Percentiles rank a stretch among this genome's conserved stretches.
Conservation (phyloP, 2,888 invertebrate genomes). For the Choristoneura rosaceana region DNA sequence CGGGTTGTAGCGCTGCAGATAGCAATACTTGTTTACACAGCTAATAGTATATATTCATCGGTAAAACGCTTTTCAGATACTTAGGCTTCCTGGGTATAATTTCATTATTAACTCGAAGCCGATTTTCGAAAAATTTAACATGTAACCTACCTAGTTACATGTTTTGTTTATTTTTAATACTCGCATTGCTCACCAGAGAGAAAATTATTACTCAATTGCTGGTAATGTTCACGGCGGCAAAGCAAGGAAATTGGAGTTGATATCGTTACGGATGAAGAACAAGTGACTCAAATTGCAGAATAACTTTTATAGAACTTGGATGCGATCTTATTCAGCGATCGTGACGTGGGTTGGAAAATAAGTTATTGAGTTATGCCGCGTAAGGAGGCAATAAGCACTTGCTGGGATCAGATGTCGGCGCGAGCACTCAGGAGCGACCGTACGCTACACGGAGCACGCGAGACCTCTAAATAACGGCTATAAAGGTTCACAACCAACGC, state of each 20-base stretch:
- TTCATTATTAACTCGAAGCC: neutral
- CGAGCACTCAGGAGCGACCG: conserved; percentile 31
- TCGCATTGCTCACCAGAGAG: neutral
- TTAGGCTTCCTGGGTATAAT: neutral
- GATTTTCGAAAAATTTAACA: too few relatives aligned
- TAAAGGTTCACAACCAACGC: conserved; percentile 34
- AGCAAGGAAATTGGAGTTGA: conserved; percentile 22
- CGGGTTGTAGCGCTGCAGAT: conserved; percentile 16
- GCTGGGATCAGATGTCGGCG: conserved; percentile 35
- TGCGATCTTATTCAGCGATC: conserved; percentile 31
- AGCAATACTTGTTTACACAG: conserved; percentile 20
- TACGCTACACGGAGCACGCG: conserved; percentile 30
- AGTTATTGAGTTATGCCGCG: conserved; percentile 30
- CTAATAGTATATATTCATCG: conserved; percentile 7
- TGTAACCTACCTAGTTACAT: conserved; percentile 16
- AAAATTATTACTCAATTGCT: conserved; percentile 30
- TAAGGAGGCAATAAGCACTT: conserved; percentile 32
- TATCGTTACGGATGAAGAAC: conserved; percentile 32
- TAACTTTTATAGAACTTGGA: conserved; percentile 30
- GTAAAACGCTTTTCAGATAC: neutral
- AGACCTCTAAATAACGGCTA: conserved; percentile 33
- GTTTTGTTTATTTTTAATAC: neutral
- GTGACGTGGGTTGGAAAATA: conserved; percentile 30
- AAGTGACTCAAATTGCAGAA: conserved; percentile 40
- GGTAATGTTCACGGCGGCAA: conserved; percentile 28